Percentiles rank a stretch among this genome's conserved stretches.
Conservation (phyloP, 2,797 vertebrate species). For the Pangasius djambal region DNA sequence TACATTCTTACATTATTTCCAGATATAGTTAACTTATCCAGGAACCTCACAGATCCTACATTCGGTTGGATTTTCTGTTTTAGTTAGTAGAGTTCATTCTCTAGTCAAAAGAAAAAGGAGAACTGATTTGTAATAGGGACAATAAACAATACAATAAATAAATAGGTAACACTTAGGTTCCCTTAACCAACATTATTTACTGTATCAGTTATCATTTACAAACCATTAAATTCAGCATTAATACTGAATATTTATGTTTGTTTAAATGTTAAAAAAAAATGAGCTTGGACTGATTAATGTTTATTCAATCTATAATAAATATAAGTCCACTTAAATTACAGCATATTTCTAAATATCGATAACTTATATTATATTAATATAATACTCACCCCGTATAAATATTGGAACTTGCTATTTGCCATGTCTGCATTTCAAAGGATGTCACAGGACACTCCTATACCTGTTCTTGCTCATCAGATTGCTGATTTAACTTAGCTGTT, state of each 20-base stretch:
- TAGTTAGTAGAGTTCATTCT: constrained; percentile 6
- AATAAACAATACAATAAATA: neutral
- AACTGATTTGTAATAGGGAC: constrained; percentile 23
- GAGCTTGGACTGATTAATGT: neutral
- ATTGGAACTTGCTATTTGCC: neutral
- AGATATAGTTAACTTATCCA: constrained; percentile 49
- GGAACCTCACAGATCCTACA: neutral
- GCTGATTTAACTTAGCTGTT: neutral
- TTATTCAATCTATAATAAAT: neutral
- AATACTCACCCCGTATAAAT: neutral
- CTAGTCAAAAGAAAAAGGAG: constrained; percentile 10
- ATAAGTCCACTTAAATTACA: neutral
- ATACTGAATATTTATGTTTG: neutral
- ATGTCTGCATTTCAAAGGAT: neutral
- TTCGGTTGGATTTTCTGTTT: neutral
- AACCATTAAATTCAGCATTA: neutral
- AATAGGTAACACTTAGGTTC: neutral
- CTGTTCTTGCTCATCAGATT: neutral
- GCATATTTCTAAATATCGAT: neutral
- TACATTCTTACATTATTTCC: constrained; percentile 52
- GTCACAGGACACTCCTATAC: neutral
- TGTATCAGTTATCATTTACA: neutral
- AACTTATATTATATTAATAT: neutral
- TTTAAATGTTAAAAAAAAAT: neutral
- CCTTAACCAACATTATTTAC: neutral